Base-by-base conservation (phyloP, 2,797 vertebrate genomes). In the Taeniopygia guttata region DNA sequence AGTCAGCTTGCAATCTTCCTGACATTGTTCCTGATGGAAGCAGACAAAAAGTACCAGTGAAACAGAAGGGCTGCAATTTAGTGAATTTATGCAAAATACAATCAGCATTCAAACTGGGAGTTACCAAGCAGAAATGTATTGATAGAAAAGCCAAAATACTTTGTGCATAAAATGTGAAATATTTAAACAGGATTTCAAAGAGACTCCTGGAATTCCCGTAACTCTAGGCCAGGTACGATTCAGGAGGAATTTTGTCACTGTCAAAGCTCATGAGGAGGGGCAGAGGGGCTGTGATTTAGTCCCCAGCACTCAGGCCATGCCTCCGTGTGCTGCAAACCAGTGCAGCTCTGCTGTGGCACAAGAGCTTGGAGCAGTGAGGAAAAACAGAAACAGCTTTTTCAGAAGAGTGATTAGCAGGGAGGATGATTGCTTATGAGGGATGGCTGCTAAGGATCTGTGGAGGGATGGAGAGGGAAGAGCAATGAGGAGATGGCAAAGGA, bases 1-100 rank as follows among this genome's bases (percentile, higher is more conserved):
- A 96, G 94, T 97, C 93, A 97, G 94, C 95, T 88, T 94, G 94
- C 95, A 97, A 97, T 97, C 94, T 97, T 84, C 94, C 90, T 11
- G 21, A 84, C 93, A 96, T 96, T 97, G 95, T 96, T 96, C 68
- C 16, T 58, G 87, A 78, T 83, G 87, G 91, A 94, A 94, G 91
- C 93, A 94, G 88, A 96, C 94, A 96, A 94, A 96, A 95, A 95
- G 77, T 84, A 91, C 83, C 94, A 70, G 79, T 84, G 89, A 69
- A 96, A 95, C 87, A 95, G 92, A 95, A 93, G 62, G 79, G 72
- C 91, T 91, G 95, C 94, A 96, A 96, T 97, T 96, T 90, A 95
- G 87, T 89, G 91, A 94, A 96, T 96, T 94, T 94, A 97, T 97
- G 95, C 95, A 90, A 93, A 96, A 91, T 89, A 94, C 80, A 96